Evolutionary conservation across 2,113 vertebrate genomes (phyloP), one percentile per base, ranked within the genome.

Genomic region (Centropus bengalensis): DNA sequence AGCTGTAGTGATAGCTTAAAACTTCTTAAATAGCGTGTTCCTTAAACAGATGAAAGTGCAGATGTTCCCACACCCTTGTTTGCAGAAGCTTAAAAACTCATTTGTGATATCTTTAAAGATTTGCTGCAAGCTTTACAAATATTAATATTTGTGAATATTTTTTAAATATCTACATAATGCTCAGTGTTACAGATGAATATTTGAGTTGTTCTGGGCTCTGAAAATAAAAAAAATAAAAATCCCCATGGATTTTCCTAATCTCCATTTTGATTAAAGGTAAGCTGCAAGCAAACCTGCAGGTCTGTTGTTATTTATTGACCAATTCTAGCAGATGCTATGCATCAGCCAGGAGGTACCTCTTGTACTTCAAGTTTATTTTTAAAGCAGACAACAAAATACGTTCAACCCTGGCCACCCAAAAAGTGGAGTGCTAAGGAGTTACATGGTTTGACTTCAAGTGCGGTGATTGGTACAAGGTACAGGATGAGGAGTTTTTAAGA

Each of bases 71-170:
- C 32, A 51, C 32, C n/a, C 45, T 28, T 78, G 62, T 86, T 96
- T 96, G 85, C 63, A 92, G 84, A 96, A 81, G 94, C 91, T 94
- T 95, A 93, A 94, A 78, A 87, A 38, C 81, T 95, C 86, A 93
- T 97, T 94, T 94, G 60, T 60, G 78, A 68, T 52, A 60, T 73
- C 78, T 89, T 93, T 74, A 47, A 70, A 88, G 94, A 87, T 93
- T 96, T 89, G 42, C 7, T 5, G 44, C 73, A 68, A 66, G 87
- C 91, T 95, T 93, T 78, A 63, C 71, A 83, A 67, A 89, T 91
- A 92, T 89, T 94, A 96, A 84, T 94, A 77, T 83, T 60, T 55
- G 40, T 70, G 83, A 94, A 94, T 95, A 82, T 83, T 96, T 95
- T 64, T 63, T 30, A 93, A 96, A 94, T 86, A 75, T 94, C 84